phyloP scores from a whole-genome alignment of 2,113 vertebrate species.

The Candoia aspera region DNA sequence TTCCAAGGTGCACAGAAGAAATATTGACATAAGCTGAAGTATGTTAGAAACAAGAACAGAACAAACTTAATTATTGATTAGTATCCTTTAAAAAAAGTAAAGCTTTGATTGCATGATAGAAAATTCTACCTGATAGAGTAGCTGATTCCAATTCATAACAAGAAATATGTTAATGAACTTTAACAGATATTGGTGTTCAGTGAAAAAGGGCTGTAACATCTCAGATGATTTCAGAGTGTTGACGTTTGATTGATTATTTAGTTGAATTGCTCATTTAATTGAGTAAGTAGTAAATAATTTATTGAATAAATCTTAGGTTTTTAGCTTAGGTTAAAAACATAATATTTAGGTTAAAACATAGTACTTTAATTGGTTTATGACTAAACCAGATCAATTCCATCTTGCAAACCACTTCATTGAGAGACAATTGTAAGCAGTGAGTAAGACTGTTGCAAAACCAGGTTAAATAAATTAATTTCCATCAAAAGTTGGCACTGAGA shows the following conservation, averaged over 20 bases:
- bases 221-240: not conserved
- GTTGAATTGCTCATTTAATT: not conserved
- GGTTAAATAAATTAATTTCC: not conserved
- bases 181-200: not conserved
- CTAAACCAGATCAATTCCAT: not conserved
- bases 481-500: not conserved
- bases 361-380: not conserved
- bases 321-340: no score
- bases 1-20: not conserved
- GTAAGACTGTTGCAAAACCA: not conserved
- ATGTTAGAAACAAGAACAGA: not conserved
- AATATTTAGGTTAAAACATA: no score
- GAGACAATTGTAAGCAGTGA: not conserved
- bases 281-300: not conserved
- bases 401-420: not conserved
- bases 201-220: not conserved
- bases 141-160: not conserved
- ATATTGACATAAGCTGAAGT: not conserved
- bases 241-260: not conserved
- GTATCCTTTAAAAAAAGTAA: not conserved
- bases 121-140: not conserved
- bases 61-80: not conserved
- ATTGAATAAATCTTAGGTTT: not conserved
- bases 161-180: not conserved
- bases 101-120: not conserved